Base-by-base conservation (phyloP, 2,797 vertebrate genomes). In the Notoglanidium macrostoma region DNA sequence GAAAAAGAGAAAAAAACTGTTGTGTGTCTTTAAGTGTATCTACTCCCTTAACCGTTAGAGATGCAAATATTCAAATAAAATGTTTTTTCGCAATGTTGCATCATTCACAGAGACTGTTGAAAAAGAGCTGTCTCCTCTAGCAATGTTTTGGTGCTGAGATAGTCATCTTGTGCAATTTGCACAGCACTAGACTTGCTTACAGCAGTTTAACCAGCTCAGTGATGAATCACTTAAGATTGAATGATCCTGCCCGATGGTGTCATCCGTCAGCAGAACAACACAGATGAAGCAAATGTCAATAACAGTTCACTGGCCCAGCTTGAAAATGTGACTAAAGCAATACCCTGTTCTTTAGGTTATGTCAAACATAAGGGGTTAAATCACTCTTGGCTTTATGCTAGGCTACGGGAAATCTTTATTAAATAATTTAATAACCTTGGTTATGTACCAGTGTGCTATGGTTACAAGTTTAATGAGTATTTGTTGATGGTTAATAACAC, bases 211-310 rank as follows among this genome's bases (percentile, higher is more conserved):
- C 63, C 49, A 68, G 46, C 81, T 82, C n/a, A 49, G n/a, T 83
- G 59, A 46, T n/a, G 44, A 68, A 68, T 83, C 80, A 67, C 17
- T 51, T 51, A 68, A 67, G 63, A 49, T 32, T 83, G 46, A 83
- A 54, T 35, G 46, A 68, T 68, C 17, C 46, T 70, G 57, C 63
- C 11, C 29, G 0, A 83, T 54, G n/a, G 63, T 83, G 81, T 83
- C 46, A 83, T 68, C 81, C 65, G 70, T 83, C 81, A 83, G 46
- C 81, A 55, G 81, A 83, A 83, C 67, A 73, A 83, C 54, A 15
- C 77, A 29, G 57, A 85, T 57, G 63, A 85, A 84, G 59, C 76
- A 68, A 74, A 19, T 35, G 29, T 83, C 81, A 35, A 35, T 83
- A 83, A 63, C 46, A 3, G n/a, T 54, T 70, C 19, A 54, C 46